Base-by-base conservation (phyloP, 2,888 invertebrate genomes). In the Lasius fuliginosus region DNA sequence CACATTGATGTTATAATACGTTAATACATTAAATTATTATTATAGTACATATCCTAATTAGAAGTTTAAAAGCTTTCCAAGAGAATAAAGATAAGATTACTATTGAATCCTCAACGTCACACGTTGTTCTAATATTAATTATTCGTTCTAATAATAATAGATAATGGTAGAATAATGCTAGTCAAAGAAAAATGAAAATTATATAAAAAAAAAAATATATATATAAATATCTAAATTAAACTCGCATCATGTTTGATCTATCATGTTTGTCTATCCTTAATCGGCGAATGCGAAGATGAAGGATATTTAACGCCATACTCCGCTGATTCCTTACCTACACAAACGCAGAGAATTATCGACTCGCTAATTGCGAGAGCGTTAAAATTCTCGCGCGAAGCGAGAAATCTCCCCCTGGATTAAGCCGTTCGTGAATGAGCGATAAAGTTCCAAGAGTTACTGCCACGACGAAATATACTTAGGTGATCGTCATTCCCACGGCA, bases 401-500 rank as follows among this genome's bases (percentile, higher is more conserved):
- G n/a, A 12, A 12, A 0, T 53, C n/a, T 49, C 27, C 12, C 30
- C 18, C 8, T 15, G 42, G 6, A 27, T 53, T 27, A 53, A 40
- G 15, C 36, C 53, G 53, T 67, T 23, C 6, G 40, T 71, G 42
- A 79, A 73, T 33, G 30, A 68, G 8, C 56, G 40, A 68, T 68
- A 6, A 36, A 36, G 5, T 33, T 73, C 1, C 12, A 1, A 15
- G 23, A 15, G 4, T 6, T 60, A 18, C 11, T 9, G 15, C 18
- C 27, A 53, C 18, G 46, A 18, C 18, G 33, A 68, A 58, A 79
- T 60, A 60, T 64, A 53, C 53, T 53, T n/a, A 82, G 76, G 49
- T 42, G 79, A 74, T 83, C 74, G 86, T 88, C 86, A 83, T 60
- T 88, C 53, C 56, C 65, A 69, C 42, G 71, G 67, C 46, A 46